phyloP scores from a whole-genome alignment of 2,113 vertebrate species.

The Hiodon tergisus region DNA sequence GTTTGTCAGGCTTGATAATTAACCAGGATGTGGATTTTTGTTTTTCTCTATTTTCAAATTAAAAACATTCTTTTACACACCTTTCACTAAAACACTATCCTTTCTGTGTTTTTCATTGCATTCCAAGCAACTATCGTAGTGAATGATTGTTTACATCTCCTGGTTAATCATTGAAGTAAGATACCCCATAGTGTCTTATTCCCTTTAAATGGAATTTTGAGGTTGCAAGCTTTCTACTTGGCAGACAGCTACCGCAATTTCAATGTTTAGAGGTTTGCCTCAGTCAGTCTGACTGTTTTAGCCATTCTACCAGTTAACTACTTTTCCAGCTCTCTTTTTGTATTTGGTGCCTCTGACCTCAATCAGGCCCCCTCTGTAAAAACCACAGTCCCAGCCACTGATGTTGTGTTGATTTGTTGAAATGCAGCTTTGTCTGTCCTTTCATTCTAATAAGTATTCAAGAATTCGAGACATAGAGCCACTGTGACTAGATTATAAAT shows the following conservation, averaged over 20 bases:
- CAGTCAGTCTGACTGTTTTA: conserved; percentile 6
- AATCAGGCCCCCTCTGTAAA: background rate
- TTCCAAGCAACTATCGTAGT: background rate
- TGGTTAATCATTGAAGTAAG: conserved; percentile 22
- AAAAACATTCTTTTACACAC: too few relatives aligned
- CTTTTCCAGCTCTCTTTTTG: conserved; percentile 12
- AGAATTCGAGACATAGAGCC: too few relatives aligned
- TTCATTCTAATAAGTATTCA: background rate
- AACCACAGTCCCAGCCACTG: conserved; percentile 1
- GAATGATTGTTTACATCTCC: background rate
- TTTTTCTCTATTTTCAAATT: background rate
- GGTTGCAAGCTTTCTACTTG: conserved; percentile 11
- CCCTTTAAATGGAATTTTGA: conserved; percentile 10
- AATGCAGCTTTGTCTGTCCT: background rate
- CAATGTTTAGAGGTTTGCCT: conserved; percentile 2
- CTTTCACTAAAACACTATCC: background rate
- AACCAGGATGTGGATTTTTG: background rate
- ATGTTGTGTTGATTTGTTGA: background rate
- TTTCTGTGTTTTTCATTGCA: background rate
- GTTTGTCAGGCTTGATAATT: background rate
- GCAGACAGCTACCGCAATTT: conserved; percentile 6
- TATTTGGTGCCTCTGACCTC: conserved; percentile 10
- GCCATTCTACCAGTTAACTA: background rate
- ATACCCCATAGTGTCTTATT: conserved; percentile 11
- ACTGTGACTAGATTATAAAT: too few relatives aligned